phyloP scores from a whole-genome alignment of 2,888 invertebrate species.

The Eubasilissa splendida region DNA sequence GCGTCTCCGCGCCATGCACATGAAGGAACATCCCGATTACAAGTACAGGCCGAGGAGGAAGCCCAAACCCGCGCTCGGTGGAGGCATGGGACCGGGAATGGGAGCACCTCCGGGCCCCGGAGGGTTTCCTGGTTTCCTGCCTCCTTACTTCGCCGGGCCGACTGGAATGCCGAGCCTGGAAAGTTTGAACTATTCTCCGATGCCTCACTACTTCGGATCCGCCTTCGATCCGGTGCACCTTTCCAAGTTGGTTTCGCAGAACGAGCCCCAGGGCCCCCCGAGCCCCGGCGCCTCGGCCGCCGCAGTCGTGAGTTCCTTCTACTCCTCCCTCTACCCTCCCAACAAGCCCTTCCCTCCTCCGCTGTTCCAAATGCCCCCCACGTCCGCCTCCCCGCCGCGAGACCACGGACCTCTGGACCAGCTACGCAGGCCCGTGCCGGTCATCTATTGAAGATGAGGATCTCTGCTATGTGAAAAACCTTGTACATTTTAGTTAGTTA shows the following conservation, averaged over 20 bases:
- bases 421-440: conserved; percentile 80
- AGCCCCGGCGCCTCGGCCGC: conserved; percentile 69
- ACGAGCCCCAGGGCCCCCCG: conserved; percentile 68
- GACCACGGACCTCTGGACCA: conserved; percentile 70
- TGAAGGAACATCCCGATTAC: conserved; percentile 94
- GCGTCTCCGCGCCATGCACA: conserved; percentile 87
- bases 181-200: conserved; percentile 76
- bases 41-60: conserved; percentile 91
- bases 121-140: conserved; percentile 77
- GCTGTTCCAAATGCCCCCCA: conserved; percentile 71
- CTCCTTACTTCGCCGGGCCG: conserved; percentile 77
- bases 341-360: conserved; percentile 73
- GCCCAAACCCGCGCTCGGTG: conserved; percentile 81
- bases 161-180: conserved; percentile 74
- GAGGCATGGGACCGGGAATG: conserved; percentile 68
- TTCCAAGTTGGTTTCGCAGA: conserved; percentile 72
- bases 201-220: conserved; percentile 84
- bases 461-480: conserved; percentile 50
- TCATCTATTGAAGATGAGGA: conserved; percentile 75
- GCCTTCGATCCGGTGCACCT: conserved; percentile 79
- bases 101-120: conserved; percentile 61
- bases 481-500: conserved; percentile 55
- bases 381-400: conserved; percentile 67
- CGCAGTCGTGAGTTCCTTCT: conserved; percentile 79
- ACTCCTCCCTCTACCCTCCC: conserved; percentile 78